phyloP scores from a whole-genome alignment of 2,797 vertebrate species.

The Pseudotriccus pelzelni region DNA sequence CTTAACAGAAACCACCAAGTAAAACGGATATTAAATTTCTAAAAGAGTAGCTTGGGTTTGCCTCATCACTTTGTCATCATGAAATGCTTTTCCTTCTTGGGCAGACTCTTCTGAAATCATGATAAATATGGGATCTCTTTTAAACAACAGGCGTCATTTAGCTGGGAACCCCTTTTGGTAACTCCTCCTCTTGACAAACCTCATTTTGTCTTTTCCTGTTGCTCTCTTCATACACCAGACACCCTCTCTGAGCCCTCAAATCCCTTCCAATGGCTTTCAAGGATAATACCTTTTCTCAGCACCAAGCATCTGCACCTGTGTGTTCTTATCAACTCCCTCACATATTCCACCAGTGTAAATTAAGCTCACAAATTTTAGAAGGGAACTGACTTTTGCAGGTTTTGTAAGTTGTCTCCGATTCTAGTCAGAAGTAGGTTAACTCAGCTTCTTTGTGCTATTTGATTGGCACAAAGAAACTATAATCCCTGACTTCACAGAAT shows the following conservation, averaged over 20 bases:
- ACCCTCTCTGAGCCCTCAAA: not conserved
- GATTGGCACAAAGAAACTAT: not conserved
- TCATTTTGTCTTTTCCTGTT: not conserved
- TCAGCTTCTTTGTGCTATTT: not conserved
- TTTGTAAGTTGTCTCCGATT: not conserved
- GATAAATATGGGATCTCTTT: not conserved
- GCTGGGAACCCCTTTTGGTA: not conserved
- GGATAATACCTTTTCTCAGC: not conserved
- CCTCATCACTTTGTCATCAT: not conserved
- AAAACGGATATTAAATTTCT: not conserved
- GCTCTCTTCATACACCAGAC: accelerated
- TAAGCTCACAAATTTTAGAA: not conserved
- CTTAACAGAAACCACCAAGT: not conserved
- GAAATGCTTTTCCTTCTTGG: not conserved
- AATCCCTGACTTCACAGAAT: not conserved
- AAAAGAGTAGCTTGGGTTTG: not conserved
- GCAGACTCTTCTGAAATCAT: not conserved
- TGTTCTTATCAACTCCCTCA: not conserved
- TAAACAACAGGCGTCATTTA: not conserved
- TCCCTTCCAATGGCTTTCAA: not conserved
- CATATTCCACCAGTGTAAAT: not conserved
- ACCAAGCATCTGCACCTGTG: not conserved
- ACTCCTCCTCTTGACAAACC: not conserved
- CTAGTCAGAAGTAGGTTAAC: not conserved
- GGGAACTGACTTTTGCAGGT: not conserved